Base-by-base conservation (phyloP, 35 echinoderm and acorn worm genomes). In the Chiridota heheva region DNA sequence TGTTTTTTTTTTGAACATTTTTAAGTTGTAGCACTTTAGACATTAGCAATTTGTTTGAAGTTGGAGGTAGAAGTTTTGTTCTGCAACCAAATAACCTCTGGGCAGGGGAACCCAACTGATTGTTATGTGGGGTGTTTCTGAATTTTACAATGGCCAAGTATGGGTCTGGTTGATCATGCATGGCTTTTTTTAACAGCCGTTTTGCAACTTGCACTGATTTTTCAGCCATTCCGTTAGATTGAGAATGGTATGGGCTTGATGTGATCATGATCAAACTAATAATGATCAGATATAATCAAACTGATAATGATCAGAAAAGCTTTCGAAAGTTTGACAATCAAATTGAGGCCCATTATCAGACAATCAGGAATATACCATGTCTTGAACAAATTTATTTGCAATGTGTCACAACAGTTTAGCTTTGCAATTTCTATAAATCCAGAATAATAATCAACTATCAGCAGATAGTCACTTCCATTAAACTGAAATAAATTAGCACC, bases 291-390 rank as follows among this genome's bases (percentile, higher is more conserved):
- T 44, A 70, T 71, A 42, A 71, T 44, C 0, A 43, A 71, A 42
- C 12, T 71, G 67, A 71, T 71, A 71, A 37, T 43, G 46, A 1
- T 40, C 46, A 44, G 58, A 60, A 60, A 60, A 60, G 0, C 33
- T 16, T 22, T 42, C 41, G 46, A 71, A 29, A 12, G 22, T 18
- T 8, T 2, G 2, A 71, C 67, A 24, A 43, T 24, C 46, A 0
- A 40, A 71, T 7, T 43, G 67, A 16, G 67, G 67, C 33, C 67
- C 22, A 22, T 71, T 71, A 71, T 46, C 37, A 17, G 67, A 71
- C 2, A n/a, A n/a, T n/a, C n/a, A n/a, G n/a, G n/a, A n/a, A n/a
- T 26, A 71, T 71, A 42, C 37, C 39, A 71, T 71, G 41, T 12
- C 1, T 20, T 44, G 2, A 20, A 71, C 41, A 44, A 43, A 43